Conservation (phyloP, 2,797 vertebrate genomes). For the Jordanella pulchra region DNA sequence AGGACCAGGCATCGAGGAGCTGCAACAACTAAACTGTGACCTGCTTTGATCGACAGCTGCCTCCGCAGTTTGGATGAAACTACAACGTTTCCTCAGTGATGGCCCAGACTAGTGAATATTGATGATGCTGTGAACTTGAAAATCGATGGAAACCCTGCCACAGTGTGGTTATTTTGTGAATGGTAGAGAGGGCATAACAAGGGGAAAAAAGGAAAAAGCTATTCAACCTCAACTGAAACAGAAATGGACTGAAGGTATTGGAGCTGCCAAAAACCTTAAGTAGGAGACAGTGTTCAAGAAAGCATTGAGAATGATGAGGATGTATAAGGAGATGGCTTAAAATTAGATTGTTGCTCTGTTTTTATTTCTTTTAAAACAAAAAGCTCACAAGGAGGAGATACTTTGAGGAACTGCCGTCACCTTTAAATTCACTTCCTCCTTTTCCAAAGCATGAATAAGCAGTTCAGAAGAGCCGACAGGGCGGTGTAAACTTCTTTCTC, state of each 20-base stretch:
- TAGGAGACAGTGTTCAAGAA: conserved; percentile 63
- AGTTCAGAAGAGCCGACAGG: conserved; percentile 69
- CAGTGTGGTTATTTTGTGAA: conserved; percentile 70
- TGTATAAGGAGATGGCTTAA: conserved; percentile 54
- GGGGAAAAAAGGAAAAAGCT: conserved; percentile 43
- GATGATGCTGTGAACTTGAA: conserved; percentile 71
- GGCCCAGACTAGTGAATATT: conserved; percentile 73
- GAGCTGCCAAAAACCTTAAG: conserved; percentile 74
- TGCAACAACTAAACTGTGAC: conserved; percentile 55
- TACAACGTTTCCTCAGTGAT: conserved; percentile 59
- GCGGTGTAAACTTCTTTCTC: conserved; percentile 74
- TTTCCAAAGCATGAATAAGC: conserved; percentile 84
- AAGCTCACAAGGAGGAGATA: conserved; percentile 64
- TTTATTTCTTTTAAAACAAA: conserved; percentile 22
- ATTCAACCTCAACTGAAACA: conserved; percentile 64
- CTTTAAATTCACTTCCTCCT: conserved; percentile 76
- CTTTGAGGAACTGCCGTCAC: conserved; percentile 71
- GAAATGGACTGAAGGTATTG: conserved; percentile 41
- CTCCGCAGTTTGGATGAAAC: conserved; percentile 49
- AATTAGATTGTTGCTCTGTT: conserved; percentile 33
- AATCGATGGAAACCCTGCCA: conserved; percentile 66
- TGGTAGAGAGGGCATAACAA: conserved; percentile 49
- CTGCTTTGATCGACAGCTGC: conserved; percentile 57
- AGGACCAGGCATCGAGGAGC: conserved; percentile 65
- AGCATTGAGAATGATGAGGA: conserved; percentile 61